phyloP scores from a whole-genome alignment of 2,797 vertebrate genomes.

The Carapus acus region DNA sequence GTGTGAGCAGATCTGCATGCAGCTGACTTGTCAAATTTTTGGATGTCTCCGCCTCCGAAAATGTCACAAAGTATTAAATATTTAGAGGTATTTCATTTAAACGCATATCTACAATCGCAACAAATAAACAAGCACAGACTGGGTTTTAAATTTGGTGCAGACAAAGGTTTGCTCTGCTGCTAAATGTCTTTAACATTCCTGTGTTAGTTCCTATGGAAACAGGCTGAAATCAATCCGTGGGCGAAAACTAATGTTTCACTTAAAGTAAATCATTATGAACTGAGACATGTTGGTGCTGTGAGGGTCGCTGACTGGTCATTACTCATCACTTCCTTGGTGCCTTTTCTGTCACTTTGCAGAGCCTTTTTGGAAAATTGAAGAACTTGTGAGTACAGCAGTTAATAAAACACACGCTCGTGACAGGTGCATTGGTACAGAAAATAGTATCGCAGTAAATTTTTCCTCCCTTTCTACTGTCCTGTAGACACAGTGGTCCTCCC shows the following conservation, averaged over 20 bases:
- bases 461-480: background rate
- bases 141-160: too few species aligned
- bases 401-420: background rate
- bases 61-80: too few species aligned
- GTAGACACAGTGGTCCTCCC: constrained; percentile 60
- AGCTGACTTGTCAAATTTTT: too few species aligned
- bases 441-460: background rate
- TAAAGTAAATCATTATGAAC: constrained; percentile 31
- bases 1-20: too few species aligned
- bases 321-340: background rate
- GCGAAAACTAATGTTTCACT: constrained; percentile 5
- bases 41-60: too few species aligned
- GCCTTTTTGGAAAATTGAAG: constrained; percentile 71
- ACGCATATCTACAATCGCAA: too few species aligned
- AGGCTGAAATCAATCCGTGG: constrained; percentile 5
- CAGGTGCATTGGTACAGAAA: background rate
- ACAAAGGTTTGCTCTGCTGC: too few species aligned
- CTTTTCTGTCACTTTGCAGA: constrained; percentile 59
- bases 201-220: too few species aligned
- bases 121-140: too few species aligned
- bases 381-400: constrained; percentile 62
- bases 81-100: too few species aligned
- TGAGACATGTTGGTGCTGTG: background rate
- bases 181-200: too few species aligned
- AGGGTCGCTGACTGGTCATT: background rate